These are phyloP conservation scores for Blomia tropicalis DNA, from an alignment of 2,888 invertebrate species.

Conservation along the genomic window DNA sequence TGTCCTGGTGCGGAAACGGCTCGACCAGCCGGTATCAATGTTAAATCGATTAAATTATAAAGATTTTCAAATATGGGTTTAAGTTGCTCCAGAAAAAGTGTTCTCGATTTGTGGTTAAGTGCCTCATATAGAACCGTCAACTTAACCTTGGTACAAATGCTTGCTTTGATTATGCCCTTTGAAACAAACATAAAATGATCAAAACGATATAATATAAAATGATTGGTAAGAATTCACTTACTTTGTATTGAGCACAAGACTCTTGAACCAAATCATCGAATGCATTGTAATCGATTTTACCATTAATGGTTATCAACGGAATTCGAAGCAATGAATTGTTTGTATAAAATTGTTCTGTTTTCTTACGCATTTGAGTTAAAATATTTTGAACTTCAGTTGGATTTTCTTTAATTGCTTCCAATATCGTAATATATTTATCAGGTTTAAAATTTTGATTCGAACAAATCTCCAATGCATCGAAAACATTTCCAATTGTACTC, in stretches of 20 bases:
- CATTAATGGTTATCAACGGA: constrained; percentile 15
- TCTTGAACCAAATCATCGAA: constrained; percentile 8
- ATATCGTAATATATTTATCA: neutral
- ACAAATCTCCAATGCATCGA: constrained; percentile 11
- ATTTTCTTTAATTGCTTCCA: neutral
- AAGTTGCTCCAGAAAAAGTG: constrained; percentile 12
- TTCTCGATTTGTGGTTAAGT: constrained; percentile 14
- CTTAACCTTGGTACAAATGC: constrained; percentile 7
- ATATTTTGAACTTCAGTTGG: neutral
- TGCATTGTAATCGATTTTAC: neutral
- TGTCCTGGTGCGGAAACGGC: neutral
- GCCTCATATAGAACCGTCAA: constrained; percentile 16
- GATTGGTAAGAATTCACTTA: neutral
- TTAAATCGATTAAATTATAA: constrained; percentile 15
- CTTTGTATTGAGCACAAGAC: constrained; percentile 4
- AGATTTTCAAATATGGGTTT: constrained; percentile 16
- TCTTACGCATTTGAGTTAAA: neutral
- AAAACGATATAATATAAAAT: neutral
- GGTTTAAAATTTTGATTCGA: neutral
- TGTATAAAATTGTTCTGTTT: neutral
- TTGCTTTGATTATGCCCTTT: neutral
- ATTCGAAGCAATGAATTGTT: neutral
- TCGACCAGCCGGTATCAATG: constrained; percentile 10
- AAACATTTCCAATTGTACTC: neutral
- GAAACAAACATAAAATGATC: neutral